These are phyloP conservation scores for Anas georgica DNA, from an alignment of 2,797 vertebrate genomes.

Conservation along the genomic window DNA sequence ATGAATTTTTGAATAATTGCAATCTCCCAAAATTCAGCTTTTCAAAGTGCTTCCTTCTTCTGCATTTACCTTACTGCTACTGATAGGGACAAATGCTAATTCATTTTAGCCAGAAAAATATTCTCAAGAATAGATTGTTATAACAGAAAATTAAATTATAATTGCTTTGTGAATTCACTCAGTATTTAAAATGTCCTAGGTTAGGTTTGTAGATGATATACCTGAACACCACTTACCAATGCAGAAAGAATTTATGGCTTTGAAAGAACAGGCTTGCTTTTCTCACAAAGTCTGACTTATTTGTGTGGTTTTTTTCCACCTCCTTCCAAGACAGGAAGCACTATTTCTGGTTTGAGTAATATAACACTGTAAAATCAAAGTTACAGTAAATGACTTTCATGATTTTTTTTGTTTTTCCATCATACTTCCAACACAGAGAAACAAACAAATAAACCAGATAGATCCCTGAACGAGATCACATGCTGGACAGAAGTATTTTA, in stretches of 20 bases:
- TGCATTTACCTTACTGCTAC: background rate
- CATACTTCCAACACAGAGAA: conserved; percentile 43
- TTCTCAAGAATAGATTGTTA: background rate
- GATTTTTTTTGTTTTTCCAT: background rate
- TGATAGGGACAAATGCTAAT: background rate
- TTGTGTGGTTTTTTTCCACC: conserved; percentile 48
- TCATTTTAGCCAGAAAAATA: background rate
- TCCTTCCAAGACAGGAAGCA: conserved; percentile 56
- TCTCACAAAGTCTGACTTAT: background rate
- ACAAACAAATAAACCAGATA: background rate
- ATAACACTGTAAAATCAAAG: conserved; percentile 32
- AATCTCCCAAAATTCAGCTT: background rate
- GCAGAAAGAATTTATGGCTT: background rate
- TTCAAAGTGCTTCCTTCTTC: background rate
- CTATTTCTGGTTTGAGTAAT: conserved; percentile 56
- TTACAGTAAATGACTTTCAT: conserved; percentile 34
- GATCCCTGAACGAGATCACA: conserved; percentile 25
- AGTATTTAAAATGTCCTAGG: background rate
- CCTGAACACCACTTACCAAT: background rate
- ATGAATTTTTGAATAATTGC: background rate
- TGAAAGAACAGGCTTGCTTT: background rate
- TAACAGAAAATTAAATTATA: background rate
- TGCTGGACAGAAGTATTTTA: conserved; percentile 50
- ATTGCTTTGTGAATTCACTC: background rate
- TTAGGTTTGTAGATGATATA: background rate